phyloP scores from a whole-genome alignment of 2,797 vertebrate genomes.

The Podargus strigoides region DNA sequence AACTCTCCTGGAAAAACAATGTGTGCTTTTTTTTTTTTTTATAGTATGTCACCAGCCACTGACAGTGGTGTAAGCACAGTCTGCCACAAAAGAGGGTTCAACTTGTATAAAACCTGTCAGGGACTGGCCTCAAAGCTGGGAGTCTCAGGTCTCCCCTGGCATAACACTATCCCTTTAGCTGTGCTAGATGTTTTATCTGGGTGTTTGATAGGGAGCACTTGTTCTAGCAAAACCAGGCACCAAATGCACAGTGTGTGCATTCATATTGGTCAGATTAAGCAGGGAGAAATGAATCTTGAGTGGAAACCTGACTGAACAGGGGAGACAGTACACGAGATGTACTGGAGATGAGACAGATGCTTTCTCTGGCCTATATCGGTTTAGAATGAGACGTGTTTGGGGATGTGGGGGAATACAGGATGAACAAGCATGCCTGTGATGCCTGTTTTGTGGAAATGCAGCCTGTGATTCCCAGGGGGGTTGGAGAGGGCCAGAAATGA shows the following conservation, averaged over 20 bases:
- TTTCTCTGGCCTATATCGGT: background rate
- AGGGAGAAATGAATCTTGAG: background rate
- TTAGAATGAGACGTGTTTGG: background rate
- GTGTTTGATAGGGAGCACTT: background rate
- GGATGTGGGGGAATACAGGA: background rate
- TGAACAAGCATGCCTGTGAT: background rate
- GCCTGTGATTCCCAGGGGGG: too few relatives aligned
- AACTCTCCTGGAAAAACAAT: background rate
- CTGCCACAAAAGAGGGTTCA: background rate
- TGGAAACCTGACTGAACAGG: background rate
- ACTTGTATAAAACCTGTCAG: background rate
- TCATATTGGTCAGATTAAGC: background rate
- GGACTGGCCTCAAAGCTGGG: background rate
- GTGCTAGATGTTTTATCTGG: background rate
- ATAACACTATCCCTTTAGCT: background rate
- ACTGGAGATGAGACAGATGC: background rate
- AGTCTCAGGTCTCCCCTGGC: background rate
- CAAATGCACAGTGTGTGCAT: background rate
- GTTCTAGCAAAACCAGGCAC: background rate
- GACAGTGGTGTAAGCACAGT: background rate
- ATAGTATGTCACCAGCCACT: background rate
- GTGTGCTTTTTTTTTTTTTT: background rate
- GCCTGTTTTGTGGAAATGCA: accelerated
- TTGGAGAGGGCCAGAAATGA: background rate
- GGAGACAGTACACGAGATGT: too few relatives aligned